Percentiles rank a stretch among this genome's conserved stretches.
Evolutionary conservation across 2,888 invertebrate genomes (phyloP).

Genomic region (Cosmia trapezina): DNA sequence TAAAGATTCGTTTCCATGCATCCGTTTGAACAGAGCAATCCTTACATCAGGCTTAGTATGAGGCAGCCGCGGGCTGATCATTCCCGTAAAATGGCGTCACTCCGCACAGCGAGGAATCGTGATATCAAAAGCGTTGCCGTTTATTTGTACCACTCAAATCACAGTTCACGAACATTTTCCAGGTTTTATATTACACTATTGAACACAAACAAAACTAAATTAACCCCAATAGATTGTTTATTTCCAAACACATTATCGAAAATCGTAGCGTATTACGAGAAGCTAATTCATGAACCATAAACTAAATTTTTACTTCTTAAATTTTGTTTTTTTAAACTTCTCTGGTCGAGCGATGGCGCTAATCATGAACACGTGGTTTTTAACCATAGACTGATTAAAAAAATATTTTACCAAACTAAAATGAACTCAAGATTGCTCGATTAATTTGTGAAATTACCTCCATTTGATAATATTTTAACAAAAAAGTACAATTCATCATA

Average conservation of each 20-base stretch:
- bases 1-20: slow-evolving; percentile 88
- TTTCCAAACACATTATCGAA: slow-evolving; percentile 88
- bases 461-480: not conserved
- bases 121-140: slow-evolving; percentile 83
- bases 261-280: slow-evolving; percentile 86
- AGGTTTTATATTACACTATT: slow-evolving; percentile 72
- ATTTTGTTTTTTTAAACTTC: slow-evolving; percentile 71
- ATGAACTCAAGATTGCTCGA: not conserved
- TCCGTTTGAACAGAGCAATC: slow-evolving; percentile 86
- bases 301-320: slow-evolving; percentile 77
- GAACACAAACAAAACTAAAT: slow-evolving; percentile 75
- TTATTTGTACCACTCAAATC: slow-evolving; percentile 76
- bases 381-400: slow-evolving; percentile 71
- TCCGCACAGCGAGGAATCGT: slow-evolving; percentile 88
- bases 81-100: slow-evolving; percentile 91
- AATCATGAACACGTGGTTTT: slow-evolving; percentile 78
- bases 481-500: not conserved
- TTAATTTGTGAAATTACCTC: not conserved
- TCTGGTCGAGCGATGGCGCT: slow-evolving; percentile 56
- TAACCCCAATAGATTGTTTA: slow-evolving; percentile 82
- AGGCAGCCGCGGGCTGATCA: slow-evolving; percentile 90
- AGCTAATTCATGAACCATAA: slow-evolving; percentile 88
- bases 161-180: slow-evolving; percentile 81
- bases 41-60: slow-evolving; percentile 89
- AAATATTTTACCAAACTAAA: not conserved